Percentiles rank a stretch among this genome's conserved stretches.
Evolutionary conservation across 2,888 invertebrate species (phyloP).

Genomic region (Brachynemurus nebulosus): DNA sequence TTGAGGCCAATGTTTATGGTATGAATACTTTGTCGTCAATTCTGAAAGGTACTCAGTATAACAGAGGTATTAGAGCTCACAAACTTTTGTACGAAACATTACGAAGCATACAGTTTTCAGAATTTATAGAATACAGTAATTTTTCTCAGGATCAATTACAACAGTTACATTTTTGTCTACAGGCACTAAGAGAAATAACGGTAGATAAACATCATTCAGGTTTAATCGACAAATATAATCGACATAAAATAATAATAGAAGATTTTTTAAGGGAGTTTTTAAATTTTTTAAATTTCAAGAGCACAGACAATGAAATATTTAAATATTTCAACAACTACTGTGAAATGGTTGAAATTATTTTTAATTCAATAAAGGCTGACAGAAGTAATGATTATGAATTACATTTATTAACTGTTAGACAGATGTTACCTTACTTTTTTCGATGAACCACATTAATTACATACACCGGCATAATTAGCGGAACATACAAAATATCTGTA

Average conservation of each 20-base stretch:
- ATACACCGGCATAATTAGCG: too few species aligned
- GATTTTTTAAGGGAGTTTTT: slow-evolving; percentile 6
- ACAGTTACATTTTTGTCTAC: slow-evolving; percentile 9
- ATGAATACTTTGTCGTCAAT: slow-evolving; percentile 18
- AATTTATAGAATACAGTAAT: slow-evolving; percentile 14
- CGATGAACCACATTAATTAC: too few species aligned
- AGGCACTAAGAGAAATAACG: slow-evolving; percentile 8
- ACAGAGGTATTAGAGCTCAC: slow-evolving; percentile 18
- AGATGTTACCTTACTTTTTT: too few species aligned
- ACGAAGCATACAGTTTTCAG: slow-evolving; percentile 15
- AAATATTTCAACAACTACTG: slow-evolving; percentile 17
- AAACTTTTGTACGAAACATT: slow-evolving; percentile 17
- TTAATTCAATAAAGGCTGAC: slow-evolving; percentile 17
- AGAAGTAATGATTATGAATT: slow-evolving; percentile 16
- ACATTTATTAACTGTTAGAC: slow-evolving; percentile 16
- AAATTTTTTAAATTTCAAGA: slow-evolving; percentile 11
- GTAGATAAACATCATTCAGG: slow-evolving; percentile 12
- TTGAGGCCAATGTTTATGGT: slow-evolving; percentile 19
- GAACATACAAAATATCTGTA: too few species aligned
- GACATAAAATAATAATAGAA: slow-evolving; percentile 3
- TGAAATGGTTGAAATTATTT: slow-evolving; percentile 18
- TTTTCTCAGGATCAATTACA: slow-evolving; percentile 7
- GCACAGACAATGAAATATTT: slow-evolving; percentile 15
- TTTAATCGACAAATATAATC: background rate
- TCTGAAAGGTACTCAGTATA: slow-evolving; percentile 17